Base-by-base conservation (phyloP, 2,797 vertebrate genomes). In the Falco peregrinus region DNA sequence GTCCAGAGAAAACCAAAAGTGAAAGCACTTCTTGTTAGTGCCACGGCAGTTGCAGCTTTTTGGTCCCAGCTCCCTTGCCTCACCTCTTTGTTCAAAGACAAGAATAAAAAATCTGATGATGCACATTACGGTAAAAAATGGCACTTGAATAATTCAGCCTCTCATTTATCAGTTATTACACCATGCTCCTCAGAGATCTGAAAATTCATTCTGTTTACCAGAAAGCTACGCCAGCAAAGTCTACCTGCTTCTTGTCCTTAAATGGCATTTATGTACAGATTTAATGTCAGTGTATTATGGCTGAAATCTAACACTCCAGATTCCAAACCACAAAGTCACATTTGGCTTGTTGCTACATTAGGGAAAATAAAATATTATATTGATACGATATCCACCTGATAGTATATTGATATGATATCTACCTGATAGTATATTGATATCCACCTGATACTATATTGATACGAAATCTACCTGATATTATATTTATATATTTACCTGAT, bases 151-250 rank as follows among this genome's bases (percentile, higher is more conserved):
- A 79, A 73, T n/a, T 95, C 82, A 93, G 31, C 80, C 47, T 96
- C 67, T 93, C 56, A 65, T 87, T 84, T 95, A 82, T 83, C 64
- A 84, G 4, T 21, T 45, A 19, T 94, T 68, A 47, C 85, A 89
- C 73, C 83, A 21, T 93, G 73, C n/a, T 97, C 93, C 64, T 94
- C 90, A 57, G 93, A 97, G 77, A 96, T 89, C 24, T 92, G 88
- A 74, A 84, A 93, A 90, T 94, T 95, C 56, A 47, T 89, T 39
- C 37, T 39, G 37, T 39, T 39, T 78, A 96, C 76, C 7, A 88
- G 95, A 89, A 97, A 95, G 33, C 79, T 77, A 71, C 7, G 12
- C 91, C 91, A 8, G 54, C 45, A 64, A 96, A 45, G 37, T 92
- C 78, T 94, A 75, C 45, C 19, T 61, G 47, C 28, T 78, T 65